Evolutionary conservation across 2,888 invertebrate genomes (phyloP).

Genomic region (Octodonta nipae): DNA sequence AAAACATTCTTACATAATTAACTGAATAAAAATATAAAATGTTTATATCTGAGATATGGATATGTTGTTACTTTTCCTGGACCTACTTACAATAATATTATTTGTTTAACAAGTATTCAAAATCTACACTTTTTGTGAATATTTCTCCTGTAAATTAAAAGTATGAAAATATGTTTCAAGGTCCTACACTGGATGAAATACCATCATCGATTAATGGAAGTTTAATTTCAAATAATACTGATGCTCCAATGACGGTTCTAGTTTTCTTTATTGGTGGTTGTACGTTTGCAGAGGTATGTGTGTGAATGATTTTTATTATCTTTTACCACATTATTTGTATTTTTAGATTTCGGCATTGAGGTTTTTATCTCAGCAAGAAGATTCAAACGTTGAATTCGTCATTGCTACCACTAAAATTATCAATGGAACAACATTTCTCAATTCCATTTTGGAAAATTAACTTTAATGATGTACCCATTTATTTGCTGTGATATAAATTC

Average conservation of each 20-base stretch:
- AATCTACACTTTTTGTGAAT: too few species aligned
- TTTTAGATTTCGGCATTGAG: conserved; percentile 77
- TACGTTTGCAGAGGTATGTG: conserved; percentile 91
- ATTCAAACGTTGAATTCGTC: conserved; percentile 75
- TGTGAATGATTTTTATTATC: too few species aligned
- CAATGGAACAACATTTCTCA: conserved; percentile 76
- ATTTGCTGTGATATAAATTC: conserved; percentile 5
- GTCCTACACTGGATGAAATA: conserved; percentile 56
- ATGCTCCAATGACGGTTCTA: conserved; percentile 60
- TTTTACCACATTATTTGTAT: too few species aligned
- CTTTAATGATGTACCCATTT: background rate
- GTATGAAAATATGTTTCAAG: conserved; percentile 14
- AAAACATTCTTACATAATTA: too few species aligned
- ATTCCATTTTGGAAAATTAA: conserved; percentile 51
- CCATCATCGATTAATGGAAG: conserved; percentile 34
- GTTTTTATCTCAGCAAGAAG: conserved; percentile 62
- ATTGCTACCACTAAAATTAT: conserved; percentile 85
- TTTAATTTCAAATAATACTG: conserved; percentile 29
- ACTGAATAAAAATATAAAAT: too few species aligned
- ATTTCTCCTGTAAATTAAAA: background rate
- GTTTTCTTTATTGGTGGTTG: conserved; percentile 97
- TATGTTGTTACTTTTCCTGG: too few species aligned
- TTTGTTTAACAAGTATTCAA: too few species aligned
- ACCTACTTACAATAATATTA: too few species aligned
- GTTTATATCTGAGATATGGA: too few species aligned